Base-by-base conservation (phyloP, 2,888 invertebrate species). In the Theretra japonica region DNA sequence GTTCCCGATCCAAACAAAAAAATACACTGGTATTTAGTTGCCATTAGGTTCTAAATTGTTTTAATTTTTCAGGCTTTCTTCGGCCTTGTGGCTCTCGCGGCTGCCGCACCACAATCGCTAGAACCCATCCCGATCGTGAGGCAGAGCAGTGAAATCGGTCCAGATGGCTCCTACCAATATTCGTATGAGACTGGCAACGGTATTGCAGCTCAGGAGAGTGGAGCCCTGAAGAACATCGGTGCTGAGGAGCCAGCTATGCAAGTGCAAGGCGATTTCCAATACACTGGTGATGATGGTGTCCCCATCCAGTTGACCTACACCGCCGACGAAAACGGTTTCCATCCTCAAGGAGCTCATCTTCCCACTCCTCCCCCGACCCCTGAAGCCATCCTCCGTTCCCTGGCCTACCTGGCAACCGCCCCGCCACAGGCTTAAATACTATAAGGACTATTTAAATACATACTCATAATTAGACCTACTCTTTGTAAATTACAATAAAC, bases 321-420 rank as follows among this genome's bases (percentile, higher is more conserved):
- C 57, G 96, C 97, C 70, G 95, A 97, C 82, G 96, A 97, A 85
- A 96, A 96, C 77, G 96, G 96, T 69, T 96, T 94, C 93, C 96
- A 96, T 84, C 96, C 96, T 11, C 94, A 92, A 79, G 95, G 95
- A n/a, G 92, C 92, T 25, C 96, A 96, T 79, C 85, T 96, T 1
- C 96, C 96, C 50, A 96, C 95, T 1, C 94, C 96, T 41, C 97
- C 96, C 58, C 97, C 97, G 74, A 96, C 96, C 75, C 97, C 97
- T 70, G 95, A 94, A 74, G 96, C 95, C 71, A 97, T 97, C 81
- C 95, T 96, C 81, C 95, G 95, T 72, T 95, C 96, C 33, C 89
- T 96, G 68, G 96, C 95, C 57, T 96, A 95, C 86, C 94, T 96
- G 76, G 96, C 96, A 48, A 95, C 96, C 30, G 95, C 96, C 65